Evolutionary conservation across 2,113 vertebrate species (phyloP), one percentile per base, ranked within the genome.

Genomic region (Etia nguti): DNA sequence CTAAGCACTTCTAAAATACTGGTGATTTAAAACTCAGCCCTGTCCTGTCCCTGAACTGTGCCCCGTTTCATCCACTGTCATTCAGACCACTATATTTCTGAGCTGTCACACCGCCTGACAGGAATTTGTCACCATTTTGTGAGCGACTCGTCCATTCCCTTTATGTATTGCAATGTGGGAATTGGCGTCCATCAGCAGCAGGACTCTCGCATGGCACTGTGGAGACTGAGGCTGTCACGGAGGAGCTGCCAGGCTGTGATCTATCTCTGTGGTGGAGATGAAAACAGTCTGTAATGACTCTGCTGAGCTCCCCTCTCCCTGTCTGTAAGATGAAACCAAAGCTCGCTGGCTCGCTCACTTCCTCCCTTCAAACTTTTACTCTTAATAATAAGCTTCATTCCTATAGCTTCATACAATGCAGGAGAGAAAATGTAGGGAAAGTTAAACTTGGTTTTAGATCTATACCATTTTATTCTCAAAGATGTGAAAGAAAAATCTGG

Each of bases 281-380:
- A 89, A 90, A 91, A 89, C 86, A 81, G 88, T 86, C 85, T 89
- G 87, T 94, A 92, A 92, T 94, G 89, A 90, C 89, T 86, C 34
- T 80, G 68, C 80, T 41, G 26, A 90, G 84, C 84, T 92, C 84
- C 59, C 36, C 80, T 70, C 59, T 55, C 46, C 84, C 68, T n/a
- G 4, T 83, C 82, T 92, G 93, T 90, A 91, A 92, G 89, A 88
- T 86, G 90, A 92, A 92, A 92, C 90, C 90, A 34, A 79, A 82
- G 84, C 89, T 82, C 8, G 26, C 83, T 34, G 89, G 86, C 89
- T 93, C 57, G 12, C 81, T 82, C 80, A 86, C 56, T 84, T 93
- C 86, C 92, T 86, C 84, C 82, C 60, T 68, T 77, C 56, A 65
- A 81, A 80, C 80, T 82, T 86, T 75, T 59, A 89, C 60, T 81